A percentile compares a stretch with the other conserved stretches of the same genome.
These are phyloP conservation scores for Melinaea menophilus DNA, from an alignment of 2,888 invertebrate species.

Conservation along the genomic window DNA sequence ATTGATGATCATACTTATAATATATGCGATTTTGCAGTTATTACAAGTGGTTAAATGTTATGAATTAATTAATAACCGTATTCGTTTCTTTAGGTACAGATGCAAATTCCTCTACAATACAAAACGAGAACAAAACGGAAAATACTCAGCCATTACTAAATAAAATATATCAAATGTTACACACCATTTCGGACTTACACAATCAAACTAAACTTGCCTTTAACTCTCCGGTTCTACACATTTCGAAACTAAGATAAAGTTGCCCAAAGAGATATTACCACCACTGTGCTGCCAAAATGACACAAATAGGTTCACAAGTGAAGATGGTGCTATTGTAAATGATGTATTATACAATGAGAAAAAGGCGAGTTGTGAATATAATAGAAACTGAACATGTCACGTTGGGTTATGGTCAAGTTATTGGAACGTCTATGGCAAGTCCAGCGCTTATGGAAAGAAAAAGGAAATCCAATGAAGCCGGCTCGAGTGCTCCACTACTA, in stretches of 20 bases:
- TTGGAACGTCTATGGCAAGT: conserved; percentile 41
- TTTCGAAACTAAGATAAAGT: conserved; percentile 44
- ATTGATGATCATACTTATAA: no score
- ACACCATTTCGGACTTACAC: conserved; percentile 46
- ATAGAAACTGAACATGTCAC: conserved; percentile 41
- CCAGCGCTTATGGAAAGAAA: conserved; percentile 50
- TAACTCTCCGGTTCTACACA: conserved; percentile 45
- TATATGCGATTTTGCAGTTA: no score
- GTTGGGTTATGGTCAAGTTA: conserved; percentile 37
- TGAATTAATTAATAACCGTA: no score
- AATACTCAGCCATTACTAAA: conserved; percentile 58
- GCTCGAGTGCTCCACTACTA: conserved; percentile 66
- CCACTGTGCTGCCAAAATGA: conserved; percentile 42
- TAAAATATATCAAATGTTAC: conserved; percentile 68
- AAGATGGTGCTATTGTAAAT: conserved; percentile 48
- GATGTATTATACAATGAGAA: conserved; percentile 38
- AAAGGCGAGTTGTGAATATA: conserved; percentile 54
- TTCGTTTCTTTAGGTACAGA: no score
- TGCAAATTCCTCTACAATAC: conserved; percentile 51
- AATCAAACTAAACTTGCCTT: conserved; percentile 50
- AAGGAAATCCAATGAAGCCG: conserved; percentile 62
- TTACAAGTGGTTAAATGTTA: no score
- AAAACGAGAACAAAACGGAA: conserved; percentile 45
- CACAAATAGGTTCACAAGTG: conserved; percentile 28
- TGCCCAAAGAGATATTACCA: conserved; percentile 36